Evolutionary conservation across 2,888 invertebrate genomes (phyloP), one percentile per base, ranked within the genome.

Genomic region (Zele albiditarsus): DNA sequence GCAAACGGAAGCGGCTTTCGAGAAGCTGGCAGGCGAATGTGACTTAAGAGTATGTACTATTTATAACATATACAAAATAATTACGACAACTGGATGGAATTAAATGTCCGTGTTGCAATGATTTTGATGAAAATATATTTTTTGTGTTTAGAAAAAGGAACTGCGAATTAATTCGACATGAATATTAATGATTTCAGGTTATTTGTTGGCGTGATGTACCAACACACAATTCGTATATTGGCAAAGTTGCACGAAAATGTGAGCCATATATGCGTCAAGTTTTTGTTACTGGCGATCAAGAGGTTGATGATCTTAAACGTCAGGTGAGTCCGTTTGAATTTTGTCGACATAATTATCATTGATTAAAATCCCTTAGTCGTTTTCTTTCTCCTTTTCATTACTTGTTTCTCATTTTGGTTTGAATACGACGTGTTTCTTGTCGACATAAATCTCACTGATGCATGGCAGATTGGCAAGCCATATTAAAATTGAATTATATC

Each of bases 201-300:
- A 89, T 99, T 77, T 95, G 95, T 86, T 99, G 99, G 99, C 94
- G 99, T 81, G 95, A 95, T 49, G 96, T 99, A 73, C 98, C 98
- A 33, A 95, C 95, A 69, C 94, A 98, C 89, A 94, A 94, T 87
- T 91, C 94, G 73, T 93, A 94, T 80, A 96, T 99, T 85, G 99
- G 97, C 82, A 92, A 94, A 82, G 98, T 98, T 85, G 99, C 99
- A 74, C 94, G 94, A 86, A 96, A 95, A 90, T 96, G 95, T 84
- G 99, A 99, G 91, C 99, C 99, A 53, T 93, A 95, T 87, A 98
- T 99, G 92, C 94, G 97, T 83, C 99, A 99, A 92, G 98, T 98
- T 82, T 95, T 95, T 89, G 93, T 95, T 77, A 93, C 93, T 75
- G 94, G 94, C 76, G 92, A 93, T 86, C 91, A 91, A 83, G 90